Conservation (phyloP, 2,113 vertebrate genomes). For the Litocranius walleri region DNA sequence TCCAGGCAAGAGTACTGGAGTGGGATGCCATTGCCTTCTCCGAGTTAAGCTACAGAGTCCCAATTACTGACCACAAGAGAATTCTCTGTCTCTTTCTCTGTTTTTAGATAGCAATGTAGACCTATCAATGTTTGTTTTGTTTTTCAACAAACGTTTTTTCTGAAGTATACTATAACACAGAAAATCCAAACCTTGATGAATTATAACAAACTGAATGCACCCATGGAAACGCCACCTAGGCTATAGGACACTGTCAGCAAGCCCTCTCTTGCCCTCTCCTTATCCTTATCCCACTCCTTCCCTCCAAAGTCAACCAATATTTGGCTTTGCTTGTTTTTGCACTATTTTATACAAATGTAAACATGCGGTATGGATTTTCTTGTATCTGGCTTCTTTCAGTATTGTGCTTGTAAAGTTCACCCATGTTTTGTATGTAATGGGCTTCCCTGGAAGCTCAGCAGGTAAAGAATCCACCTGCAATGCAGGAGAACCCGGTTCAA, state of each 20-base stretch:
- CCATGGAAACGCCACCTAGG: neutral
- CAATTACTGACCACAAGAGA: neutral
- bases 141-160: neutral
- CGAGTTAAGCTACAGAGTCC: neutral
- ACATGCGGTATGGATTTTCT: neutral
- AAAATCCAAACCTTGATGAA: neutral
- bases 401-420: neutral
- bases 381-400: neutral
- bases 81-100: neutral
- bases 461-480: neutral
- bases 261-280: neutral
- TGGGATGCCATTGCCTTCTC: too few relatives aligned
- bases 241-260: neutral
- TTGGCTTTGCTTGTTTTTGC: neutral
- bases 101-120: neutral
- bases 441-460: neutral
- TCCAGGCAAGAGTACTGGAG: too few relatives aligned
- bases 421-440: neutral
- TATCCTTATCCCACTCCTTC: neutral
- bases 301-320: neutral
- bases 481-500: neutral
- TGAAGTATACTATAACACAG: neutral
- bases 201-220: neutral
- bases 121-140: neutral
- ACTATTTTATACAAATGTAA: neutral